A percentile compares a stretch with the other conserved stretches of the same genome.
Conservation (phyloP, 2,888 invertebrate species). For the Napeogenes sylphis region DNA sequence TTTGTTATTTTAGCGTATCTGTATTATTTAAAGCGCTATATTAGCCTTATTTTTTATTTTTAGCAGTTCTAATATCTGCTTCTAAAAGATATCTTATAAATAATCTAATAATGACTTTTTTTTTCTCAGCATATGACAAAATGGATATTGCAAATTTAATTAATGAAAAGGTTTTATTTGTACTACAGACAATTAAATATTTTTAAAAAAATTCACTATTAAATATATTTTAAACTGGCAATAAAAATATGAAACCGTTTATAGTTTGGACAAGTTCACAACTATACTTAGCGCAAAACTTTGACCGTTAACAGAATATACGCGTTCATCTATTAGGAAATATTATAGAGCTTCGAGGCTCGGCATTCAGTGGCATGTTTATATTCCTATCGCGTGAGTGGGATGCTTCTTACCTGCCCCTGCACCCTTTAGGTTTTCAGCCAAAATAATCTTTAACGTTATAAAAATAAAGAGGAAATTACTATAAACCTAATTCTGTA, state of each 20-base stretch:
- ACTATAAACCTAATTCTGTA: conserved; percentile 33
- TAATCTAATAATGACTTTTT: too few relatives aligned
- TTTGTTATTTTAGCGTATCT: background rate
- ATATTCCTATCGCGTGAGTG: conserved; percentile 48
- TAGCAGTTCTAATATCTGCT: too few relatives aligned
- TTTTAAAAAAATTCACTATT: conserved; percentile 5
- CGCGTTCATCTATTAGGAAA: conserved; percentile 70
- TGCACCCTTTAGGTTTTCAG: conserved; percentile 27
- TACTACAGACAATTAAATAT: background rate
- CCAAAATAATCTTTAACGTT: conserved; percentile 47
- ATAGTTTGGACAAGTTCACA: conserved; percentile 32
- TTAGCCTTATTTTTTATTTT: background rate
- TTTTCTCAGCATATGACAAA: too few relatives aligned
- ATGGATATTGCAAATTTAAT: too few relatives aligned
- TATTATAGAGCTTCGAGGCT: conserved; percentile 49
- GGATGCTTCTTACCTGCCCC: conserved; percentile 35
- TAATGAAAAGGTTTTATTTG: too few relatives aligned
- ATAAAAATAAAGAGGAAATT: conserved; percentile 44
- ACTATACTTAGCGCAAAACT: conserved; percentile 56
- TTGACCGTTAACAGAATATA: conserved; percentile 71
- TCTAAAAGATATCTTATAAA: too few relatives aligned
- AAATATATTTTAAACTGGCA: conserved; percentile 17
- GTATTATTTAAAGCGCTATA: background rate
- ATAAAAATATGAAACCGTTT: conserved; percentile 27
- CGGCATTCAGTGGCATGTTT: conserved; percentile 42